Percentiles rank a stretch among this genome's conserved stretches.
phyloP scores from a whole-genome alignment of 2,113 vertebrate genomes.

The Heterochromis multidens region DNA sequence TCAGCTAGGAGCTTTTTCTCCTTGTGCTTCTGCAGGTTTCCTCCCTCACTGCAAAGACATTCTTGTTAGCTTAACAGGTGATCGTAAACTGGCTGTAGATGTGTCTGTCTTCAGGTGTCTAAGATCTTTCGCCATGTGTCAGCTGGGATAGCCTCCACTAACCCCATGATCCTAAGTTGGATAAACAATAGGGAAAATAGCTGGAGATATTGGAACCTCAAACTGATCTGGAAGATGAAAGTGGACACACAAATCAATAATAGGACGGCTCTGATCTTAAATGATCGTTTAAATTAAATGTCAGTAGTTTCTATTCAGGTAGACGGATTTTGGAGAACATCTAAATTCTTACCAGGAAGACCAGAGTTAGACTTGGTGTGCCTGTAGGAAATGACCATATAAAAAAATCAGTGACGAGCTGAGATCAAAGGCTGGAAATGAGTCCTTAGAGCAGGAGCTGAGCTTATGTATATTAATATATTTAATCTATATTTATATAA shows the following conservation, averaged over 20 bases:
- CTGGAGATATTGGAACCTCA: background rate
- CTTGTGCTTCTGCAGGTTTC: background rate
- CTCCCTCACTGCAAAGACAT: background rate
- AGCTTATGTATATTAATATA: background rate
- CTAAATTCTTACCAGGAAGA: background rate
- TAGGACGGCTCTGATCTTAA: background rate
- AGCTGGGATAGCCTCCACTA: background rate
- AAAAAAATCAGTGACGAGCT: background rate
- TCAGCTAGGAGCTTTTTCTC: too few species aligned
- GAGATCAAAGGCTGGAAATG: background rate
- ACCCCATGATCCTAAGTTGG: background rate
- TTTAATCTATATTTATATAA: background rate
- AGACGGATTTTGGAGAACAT: rapidly evolving
- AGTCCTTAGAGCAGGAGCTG: background rate
- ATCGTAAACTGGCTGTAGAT: background rate
- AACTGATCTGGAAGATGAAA: too few species aligned
- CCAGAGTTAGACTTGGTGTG: background rate
- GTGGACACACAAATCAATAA: too few species aligned
- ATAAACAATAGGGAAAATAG: background rate
- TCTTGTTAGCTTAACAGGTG: background rate
- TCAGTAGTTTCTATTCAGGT: background rate
- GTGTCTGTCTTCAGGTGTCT: background rate
- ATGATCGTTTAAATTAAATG: background rate
- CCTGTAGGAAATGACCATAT: background rate
- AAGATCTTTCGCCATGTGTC: background rate